phyloP scores from a whole-genome alignment of 2,888 invertebrate genomes.

The Drosophila conformis region DNA sequence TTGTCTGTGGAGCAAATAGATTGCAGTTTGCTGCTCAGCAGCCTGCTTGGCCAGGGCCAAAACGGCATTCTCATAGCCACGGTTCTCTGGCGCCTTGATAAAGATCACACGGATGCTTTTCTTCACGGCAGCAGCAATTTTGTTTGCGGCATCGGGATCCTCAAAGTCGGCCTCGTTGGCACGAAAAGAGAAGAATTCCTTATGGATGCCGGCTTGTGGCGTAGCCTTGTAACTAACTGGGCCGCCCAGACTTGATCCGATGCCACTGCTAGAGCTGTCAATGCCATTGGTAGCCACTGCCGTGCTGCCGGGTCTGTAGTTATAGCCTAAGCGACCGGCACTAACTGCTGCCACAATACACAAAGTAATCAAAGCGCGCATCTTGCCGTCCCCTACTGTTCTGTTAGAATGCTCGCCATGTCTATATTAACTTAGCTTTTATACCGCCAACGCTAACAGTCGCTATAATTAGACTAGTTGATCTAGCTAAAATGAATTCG shows the following conservation, averaged over 20 bases:
- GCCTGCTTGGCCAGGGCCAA: constrained; percentile 78
- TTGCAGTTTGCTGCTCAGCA: constrained; percentile 76
- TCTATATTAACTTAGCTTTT: constrained; percentile 70
- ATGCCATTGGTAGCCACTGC: constrained; percentile 20
- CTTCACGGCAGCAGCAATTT: constrained; percentile 64
- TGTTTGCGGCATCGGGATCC: constrained; percentile 56
- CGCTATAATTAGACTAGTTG: constrained; percentile 64
- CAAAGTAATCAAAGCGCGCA: constrained; percentile 68
- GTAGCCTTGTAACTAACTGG: constrained; percentile 54
- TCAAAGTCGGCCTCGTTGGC: constrained; percentile 78
- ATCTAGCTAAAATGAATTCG: constrained; percentile 63
- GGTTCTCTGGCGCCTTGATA: constrained; percentile 79
- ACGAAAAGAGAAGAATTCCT: constrained; percentile 74
- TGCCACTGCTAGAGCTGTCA: constrained; percentile 13
- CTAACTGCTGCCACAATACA: constrained; percentile 60
- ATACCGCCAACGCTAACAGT: constrained; percentile 72
- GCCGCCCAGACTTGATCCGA: constrained; percentile 38
- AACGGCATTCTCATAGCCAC: constrained; percentile 75
- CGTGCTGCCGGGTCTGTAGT: constrained; percentile 54
- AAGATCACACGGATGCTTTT: constrained; percentile 78
- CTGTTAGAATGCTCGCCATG: constrained; percentile 64
- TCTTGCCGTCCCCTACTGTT: constrained; percentile 55
- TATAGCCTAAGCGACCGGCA: constrained; percentile 67
- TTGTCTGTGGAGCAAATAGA: constrained; percentile 79
- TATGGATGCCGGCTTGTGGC: constrained; percentile 66